Conservation (phyloP, 23 tunicate species). For the Trididemnum miniatum region DNA sequence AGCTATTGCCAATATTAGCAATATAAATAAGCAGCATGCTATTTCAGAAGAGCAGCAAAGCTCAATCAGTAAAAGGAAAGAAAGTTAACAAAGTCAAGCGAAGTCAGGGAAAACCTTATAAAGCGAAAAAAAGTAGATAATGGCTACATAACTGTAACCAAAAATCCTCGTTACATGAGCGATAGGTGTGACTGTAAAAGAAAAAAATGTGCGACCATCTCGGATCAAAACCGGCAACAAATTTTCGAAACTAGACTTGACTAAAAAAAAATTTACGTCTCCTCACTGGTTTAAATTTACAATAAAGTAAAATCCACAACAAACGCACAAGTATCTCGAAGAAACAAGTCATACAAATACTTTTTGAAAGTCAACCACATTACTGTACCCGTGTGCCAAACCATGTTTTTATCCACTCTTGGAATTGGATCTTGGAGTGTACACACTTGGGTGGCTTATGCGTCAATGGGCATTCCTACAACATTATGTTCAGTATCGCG, state of each 20-base stretch:
- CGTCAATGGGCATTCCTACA: background rate
- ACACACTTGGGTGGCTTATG: background rate
- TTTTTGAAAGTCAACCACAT: background rate
- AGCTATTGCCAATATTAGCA: background rate
- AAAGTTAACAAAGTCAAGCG: background rate
- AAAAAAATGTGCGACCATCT: background rate
- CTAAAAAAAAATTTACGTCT: background rate
- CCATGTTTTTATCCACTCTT: background rate
- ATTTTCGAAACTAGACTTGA: background rate
- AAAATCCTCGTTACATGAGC: background rate
- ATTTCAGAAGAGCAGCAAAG: background rate
- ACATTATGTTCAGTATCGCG: background rate
- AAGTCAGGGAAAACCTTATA: background rate
- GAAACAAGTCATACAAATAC: background rate
- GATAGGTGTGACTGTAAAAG: background rate
- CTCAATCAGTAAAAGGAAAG: background rate
- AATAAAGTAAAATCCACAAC: background rate
- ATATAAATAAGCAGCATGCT: background rate
- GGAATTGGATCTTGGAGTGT: background rate
- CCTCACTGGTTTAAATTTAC: background rate
- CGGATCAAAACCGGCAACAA: background rate
- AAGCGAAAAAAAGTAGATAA: background rate
- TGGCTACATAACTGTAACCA: background rate
- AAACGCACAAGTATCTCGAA: background rate
- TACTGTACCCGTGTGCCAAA: slow-evolving; percentile 1